Base-by-base conservation (phyloP, 2,113 vertebrate species). In the Tachuris rubrigastra region DNA sequence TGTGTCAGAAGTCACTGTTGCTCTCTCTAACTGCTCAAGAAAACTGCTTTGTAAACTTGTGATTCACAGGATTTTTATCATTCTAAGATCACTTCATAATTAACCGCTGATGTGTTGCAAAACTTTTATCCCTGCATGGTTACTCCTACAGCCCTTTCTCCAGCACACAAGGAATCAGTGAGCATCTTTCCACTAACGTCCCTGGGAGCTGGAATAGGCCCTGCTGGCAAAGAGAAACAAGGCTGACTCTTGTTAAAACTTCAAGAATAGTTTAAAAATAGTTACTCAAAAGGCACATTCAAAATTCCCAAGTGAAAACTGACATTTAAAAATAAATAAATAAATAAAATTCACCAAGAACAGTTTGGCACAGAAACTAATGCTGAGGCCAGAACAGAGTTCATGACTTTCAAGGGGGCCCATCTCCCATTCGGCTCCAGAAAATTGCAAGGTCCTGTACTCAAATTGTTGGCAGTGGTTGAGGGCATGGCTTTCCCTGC, bases 391-490 rank as follows among this genome's bases (percentile, higher is more conserved):
- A 71, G 46, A 42, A 2, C 30, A 6, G 41, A 46, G 33, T 23
- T 72, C 18, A 11, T 4, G 44, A 20, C 55, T 73, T 50, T 66
- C 2, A 16, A 6, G 2, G 14, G 33, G 47, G 47, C 44, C 20
- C 81, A 58, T n/a, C 30, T 93, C 63, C 76, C 53, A 1, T 5
- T 1, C 31, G 53, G 33, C 14, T 63, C 27, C 44, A 68, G 25
- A 77, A 67, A 50, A 12, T 25, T 27, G 9, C 53, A 28, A 31
- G 55, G 41, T 79, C 39, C 66, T 35, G 19, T 2, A 2, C 67
- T 35, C 59, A 2, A 0, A 10, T 2, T 14, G 27, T 12, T 25
- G 17, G 33, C 1, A 35, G 53, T 0, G 1, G 42, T 59, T 4
- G 5, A 20, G 59, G 42, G 22, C 30, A 11, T 0, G 7, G 37